Conservation (phyloP, 2,888 invertebrate species). For the Hedya salicella region DNA sequence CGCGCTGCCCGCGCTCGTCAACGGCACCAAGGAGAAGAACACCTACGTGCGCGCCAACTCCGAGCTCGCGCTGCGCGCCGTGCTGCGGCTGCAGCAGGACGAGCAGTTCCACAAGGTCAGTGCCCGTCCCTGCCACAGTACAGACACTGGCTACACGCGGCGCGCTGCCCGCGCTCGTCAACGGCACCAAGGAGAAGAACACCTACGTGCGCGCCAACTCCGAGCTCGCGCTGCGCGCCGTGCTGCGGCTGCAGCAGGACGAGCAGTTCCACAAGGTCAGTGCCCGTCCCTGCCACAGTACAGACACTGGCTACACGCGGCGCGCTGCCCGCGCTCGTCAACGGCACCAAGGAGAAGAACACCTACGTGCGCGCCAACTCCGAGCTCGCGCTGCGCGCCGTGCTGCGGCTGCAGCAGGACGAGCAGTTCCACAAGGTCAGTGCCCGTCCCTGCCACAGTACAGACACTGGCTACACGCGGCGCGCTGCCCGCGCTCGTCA, state of each 20-base stretch:
- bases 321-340: conserved; percentile 94
- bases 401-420: conserved; percentile 91
- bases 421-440: conserved; percentile 89
- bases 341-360: conserved; percentile 99
- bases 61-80: conserved; percentile 95
- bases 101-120: conserved; percentile 89
- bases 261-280: conserved; percentile 89
- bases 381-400: conserved; percentile 95
- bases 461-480: conserved; percentile 54
- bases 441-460: too few species aligned
- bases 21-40: conserved; percentile 99
- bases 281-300: too few species aligned
- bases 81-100: conserved; percentile 91
- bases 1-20: conserved; percentile 96
- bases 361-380: conserved; percentile 97
- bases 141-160: conserved; percentile 88
- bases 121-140: too few species aligned
- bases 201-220: conserved; percentile 97
- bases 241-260: conserved; percentile 91
- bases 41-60: conserved; percentile 97
- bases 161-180: conserved; percentile 96
- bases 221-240: conserved; percentile 95
- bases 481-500: conserved; percentile 94
- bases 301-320: conserved; percentile 54
- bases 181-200: conserved; percentile 99